Evolutionary conservation across 92 coral and sea anemone genomes (phyloP).

Genomic region (Palythoa caribaeorum): DNA sequence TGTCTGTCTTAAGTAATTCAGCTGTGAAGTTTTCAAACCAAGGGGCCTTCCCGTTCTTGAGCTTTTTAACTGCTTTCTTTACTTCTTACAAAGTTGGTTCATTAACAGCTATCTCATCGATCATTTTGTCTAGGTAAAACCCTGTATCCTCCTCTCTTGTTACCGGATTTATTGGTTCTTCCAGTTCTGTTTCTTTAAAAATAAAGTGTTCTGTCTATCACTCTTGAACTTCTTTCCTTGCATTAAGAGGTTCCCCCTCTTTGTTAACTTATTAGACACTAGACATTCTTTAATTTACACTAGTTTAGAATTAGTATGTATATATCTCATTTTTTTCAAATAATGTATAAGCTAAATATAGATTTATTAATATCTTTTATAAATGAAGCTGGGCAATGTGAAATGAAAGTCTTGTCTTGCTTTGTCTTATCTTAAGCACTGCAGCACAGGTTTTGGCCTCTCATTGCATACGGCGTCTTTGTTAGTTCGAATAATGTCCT

Average conservation of each 20-base stretch:
- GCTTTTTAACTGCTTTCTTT: background rate
- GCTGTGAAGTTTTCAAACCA: background rate
- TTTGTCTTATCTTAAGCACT: background rate
- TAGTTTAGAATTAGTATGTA: too few species aligned
- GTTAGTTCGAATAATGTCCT: too few species aligned
- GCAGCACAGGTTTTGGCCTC: slow-evolving; percentile 20
- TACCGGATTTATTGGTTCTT: background rate
- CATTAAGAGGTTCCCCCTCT: background rate
- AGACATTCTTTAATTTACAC: too few species aligned
- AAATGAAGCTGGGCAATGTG: too few species aligned
- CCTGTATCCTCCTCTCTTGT: background rate
- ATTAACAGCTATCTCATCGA: slow-evolving; percentile 4
- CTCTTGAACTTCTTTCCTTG: slow-evolving; percentile 19
- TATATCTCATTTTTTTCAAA: too few species aligned
- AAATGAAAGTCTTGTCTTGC: too few species aligned
- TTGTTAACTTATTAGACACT: too few species aligned
- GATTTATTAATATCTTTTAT: too few species aligned
- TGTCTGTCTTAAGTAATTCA: background rate
- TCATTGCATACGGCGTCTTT: background rate
- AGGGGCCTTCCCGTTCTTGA: background rate
- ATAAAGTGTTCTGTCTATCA: slow-evolving; percentile 26
- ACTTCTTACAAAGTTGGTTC: background rate
- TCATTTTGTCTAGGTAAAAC: background rate
- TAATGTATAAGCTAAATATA: too few species aligned
- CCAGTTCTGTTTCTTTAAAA: background rate